phyloP scores from a whole-genome alignment of 2,797 vertebrate species.

The Melanotaenia trifasciata region DNA sequence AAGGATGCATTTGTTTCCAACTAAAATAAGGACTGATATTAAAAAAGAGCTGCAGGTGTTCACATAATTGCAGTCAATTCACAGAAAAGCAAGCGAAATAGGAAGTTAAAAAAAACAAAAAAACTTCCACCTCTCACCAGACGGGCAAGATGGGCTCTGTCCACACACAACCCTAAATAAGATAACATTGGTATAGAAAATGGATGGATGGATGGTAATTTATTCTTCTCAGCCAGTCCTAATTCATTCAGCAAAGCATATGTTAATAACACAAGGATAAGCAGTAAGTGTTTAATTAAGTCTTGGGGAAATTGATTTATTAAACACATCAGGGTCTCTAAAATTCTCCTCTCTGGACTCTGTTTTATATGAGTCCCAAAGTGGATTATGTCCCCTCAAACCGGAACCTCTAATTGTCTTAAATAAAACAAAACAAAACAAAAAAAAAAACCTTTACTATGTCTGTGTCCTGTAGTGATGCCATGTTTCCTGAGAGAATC shows the following conservation, averaged over 20 bases:
- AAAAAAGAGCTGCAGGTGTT: constrained; percentile 32
- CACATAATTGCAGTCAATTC: constrained; percentile 23
- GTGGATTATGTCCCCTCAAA: constrained; percentile 26
- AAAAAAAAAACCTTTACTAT: constrained; percentile 4
- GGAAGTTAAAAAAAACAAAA: constrained; percentile 3
- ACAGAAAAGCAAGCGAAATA: constrained; percentile 20
- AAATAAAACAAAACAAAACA: constrained; percentile 24
- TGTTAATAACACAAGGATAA: constrained; percentile 74
- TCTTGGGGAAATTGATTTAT: constrained; percentile 74
- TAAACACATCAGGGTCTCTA: constrained; percentile 76
- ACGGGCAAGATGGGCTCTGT: too few species aligned
- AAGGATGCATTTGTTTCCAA: constrained; percentile 4
- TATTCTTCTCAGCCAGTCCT: constrained; percentile 54
- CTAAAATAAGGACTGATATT: constrained; percentile 36
- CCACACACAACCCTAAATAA: too few species aligned
- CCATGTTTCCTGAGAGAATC: constrained; percentile 36
- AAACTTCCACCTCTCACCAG: background rate
- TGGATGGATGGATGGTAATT: constrained; percentile 38
- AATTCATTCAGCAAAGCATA: constrained; percentile 72
- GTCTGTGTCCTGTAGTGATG: constrained; percentile 40
- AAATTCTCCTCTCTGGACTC: constrained; percentile 62
- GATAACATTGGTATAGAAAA: too few species aligned
- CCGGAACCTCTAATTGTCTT: constrained; percentile 28
- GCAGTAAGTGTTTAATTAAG: constrained; percentile 78
- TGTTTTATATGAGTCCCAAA: constrained; percentile 48